phyloP scores from a whole-genome alignment of 2,888 invertebrate species.

The Chelonus formosanus region DNA sequence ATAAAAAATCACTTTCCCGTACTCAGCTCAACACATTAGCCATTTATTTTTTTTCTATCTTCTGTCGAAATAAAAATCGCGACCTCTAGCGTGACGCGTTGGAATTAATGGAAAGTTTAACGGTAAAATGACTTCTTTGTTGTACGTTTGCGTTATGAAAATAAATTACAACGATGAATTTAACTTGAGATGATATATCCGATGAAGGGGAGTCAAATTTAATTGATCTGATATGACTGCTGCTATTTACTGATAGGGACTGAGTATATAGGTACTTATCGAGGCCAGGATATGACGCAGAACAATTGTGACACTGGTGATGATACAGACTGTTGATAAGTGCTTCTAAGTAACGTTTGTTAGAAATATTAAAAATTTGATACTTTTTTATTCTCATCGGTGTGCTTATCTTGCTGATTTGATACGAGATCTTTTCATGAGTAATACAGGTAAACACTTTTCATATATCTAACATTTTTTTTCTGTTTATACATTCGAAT shows the following conservation, averaged over 20 bases:
- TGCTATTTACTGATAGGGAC: constrained; percentile 18
- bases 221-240: constrained; percentile 52
- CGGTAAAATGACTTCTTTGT: not conserved
- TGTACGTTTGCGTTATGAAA: constrained; percentile 47
- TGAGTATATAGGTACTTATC: constrained; percentile 19
- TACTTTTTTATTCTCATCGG: not conserved
- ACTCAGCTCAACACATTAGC: too few relatives aligned
- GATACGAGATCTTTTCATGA: too few relatives aligned
- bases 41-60: too few relatives aligned
- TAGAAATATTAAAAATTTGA: not conserved
- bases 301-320: constrained; percentile 61
- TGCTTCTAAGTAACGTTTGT: constrained; percentile 18
- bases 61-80: too few relatives aligned
- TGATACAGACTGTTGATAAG: constrained; percentile 35
- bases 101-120: constrained; percentile 7
- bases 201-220: constrained; percentile 56
- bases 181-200: constrained; percentile 40
- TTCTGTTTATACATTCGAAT: too few relatives aligned
- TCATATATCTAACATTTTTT: too few relatives aligned
- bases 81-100: too few relatives aligned
- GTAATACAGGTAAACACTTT: too few relatives aligned
- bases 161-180: constrained; percentile 12
- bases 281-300: constrained; percentile 62
- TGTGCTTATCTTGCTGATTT: too few relatives aligned
- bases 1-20: constrained; percentile 7